Evolutionary conservation across 1,140 invertebrate genomes (phyloP), one percentile per base, ranked within the genome.

Genomic region (Halotydeus destructor): DNA sequence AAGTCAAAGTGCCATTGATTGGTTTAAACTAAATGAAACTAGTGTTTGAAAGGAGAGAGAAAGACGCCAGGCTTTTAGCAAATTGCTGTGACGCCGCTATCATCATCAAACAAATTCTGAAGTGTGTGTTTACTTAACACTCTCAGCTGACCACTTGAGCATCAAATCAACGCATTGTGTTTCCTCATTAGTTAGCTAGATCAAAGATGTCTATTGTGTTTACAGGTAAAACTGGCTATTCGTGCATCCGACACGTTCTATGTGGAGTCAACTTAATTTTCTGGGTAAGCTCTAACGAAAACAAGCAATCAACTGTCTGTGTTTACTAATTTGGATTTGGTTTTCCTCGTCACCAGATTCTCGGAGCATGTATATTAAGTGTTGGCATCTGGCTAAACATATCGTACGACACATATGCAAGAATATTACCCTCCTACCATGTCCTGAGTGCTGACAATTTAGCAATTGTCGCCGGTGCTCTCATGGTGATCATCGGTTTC

Each of bases 221-320:
- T n/a, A n/a, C n/a, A n/a, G 19, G 35, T 22, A 37, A 37, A 37
- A 46, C 72, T 53, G 74, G 75, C 49, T 78, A 77, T 56, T 75
- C 72, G 49, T 79, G 75, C 57, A 72, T 79, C 49, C 65, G 76
- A 50, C 69, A 73, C 57, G 67, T 75, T 30, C 75, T 78, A 53
- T 76, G 75, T 53, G 71, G 72, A 57, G 63, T 78, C 48, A 78
- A 79, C 58, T 68, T 77, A 31, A 59, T 78, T 39, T 66, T 78
- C 51, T 79, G 75, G 76, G 76, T 78, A 61, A 64, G 66, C 66
- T 25, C 16, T 36, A 36, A 8, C 19, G n/a, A 36, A n/a, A n/a
- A n/a, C n/a, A n/a, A n/a, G n/a, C 2, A 5, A 2, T 21, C 11
- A 35, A 16, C 5, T n/a, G 8, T 43, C 3, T 43, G 4, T n/a